Evolutionary conservation across 1,140 invertebrate genomes (phyloP), one percentile per base, ranked within the genome.

Genomic region (Heliconius himera): DNA sequence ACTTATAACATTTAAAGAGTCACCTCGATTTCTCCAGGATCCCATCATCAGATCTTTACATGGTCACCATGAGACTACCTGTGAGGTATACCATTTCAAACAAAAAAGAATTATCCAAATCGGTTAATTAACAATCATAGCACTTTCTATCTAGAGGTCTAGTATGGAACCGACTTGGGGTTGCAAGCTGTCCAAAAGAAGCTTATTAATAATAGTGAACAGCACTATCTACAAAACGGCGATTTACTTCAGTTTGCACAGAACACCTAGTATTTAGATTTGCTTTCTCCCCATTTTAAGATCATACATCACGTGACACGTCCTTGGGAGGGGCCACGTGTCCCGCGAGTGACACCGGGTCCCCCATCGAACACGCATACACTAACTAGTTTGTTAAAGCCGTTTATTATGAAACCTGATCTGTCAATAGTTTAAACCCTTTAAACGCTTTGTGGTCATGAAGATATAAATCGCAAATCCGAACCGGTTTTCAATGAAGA

Each of bases 381-480:
- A 51, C 18, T 54, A 81, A 81, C 80, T 74, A 70, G 56, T 74
- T 77, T 71, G 20, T 73, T 77, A 38, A 70, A 76, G 70, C 70
- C 56, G 73, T 70, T 81, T 77, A 81, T 81, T 71, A 46, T 56
- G 73, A 70, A 81, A 81, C 80, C 76, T 74, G 80, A 74, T 81
- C 38, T 76, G 56, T 74, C 80, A 77, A 81, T 71, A 81, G 76
- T 81, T 66, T 77, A 76, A 73, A 54, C 71, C 76, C 80, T 77
- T 74, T 81, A 54, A 71, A 81, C 75, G 74, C 82, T 79, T 83
- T 83, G 82, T 81, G 82, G 82, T 81, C 73, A 83, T 83, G 80
- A 81, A 83, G 82, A 81, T 83, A 83, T 83, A 83, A 83, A 83
- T 81, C 82, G 80, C 80, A 70, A 75, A 49, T 70, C 66, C 49